Conservation (phyloP, 2,888 invertebrate genomes). For the Ormyrus labotus region DNA sequence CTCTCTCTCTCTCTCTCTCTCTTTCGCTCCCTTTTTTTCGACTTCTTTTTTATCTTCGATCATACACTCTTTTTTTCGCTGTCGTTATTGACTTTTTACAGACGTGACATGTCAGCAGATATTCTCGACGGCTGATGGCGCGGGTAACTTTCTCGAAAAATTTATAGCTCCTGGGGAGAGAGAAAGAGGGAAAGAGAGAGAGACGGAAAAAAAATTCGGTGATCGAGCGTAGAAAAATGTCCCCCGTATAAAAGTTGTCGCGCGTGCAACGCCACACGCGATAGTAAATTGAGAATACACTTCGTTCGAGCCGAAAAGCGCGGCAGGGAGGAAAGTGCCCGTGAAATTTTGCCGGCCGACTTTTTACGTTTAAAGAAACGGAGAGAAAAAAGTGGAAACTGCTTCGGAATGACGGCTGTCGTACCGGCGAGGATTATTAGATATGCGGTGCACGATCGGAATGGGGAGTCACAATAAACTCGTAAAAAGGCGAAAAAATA, state of each 20-base stretch:
- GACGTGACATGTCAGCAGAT: conserved; percentile 29
- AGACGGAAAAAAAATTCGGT: conserved; percentile 1
- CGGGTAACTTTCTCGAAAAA: conserved; percentile 9
- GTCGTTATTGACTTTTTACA: conserved; percentile 36
- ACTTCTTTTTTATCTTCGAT: neutral
- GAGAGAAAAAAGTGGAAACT: too few species aligned
- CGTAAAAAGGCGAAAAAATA: too few species aligned
- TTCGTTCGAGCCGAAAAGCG: too few species aligned
- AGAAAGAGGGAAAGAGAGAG: too few species aligned
- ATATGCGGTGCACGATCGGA: too few species aligned
- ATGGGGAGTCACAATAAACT: too few species aligned
- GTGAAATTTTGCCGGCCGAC: too few species aligned
- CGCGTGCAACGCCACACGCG: neutral
- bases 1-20: neutral
- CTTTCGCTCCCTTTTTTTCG: neutral
- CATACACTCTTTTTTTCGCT: conserved; percentile 4
- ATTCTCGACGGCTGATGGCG: conserved; percentile 9
- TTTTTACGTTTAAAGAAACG: too few species aligned
- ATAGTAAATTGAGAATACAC: neutral
- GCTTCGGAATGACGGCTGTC: too few species aligned
- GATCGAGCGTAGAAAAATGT: conserved; percentile 18
- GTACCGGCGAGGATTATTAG: too few species aligned
- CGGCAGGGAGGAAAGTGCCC: too few species aligned
- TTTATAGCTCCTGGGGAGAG: conserved; percentile 13
- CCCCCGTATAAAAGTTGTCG: neutral